Evolutionary conservation across 2,888 invertebrate genomes (phyloP).

Genomic region (Nemoura dubitans): DNA sequence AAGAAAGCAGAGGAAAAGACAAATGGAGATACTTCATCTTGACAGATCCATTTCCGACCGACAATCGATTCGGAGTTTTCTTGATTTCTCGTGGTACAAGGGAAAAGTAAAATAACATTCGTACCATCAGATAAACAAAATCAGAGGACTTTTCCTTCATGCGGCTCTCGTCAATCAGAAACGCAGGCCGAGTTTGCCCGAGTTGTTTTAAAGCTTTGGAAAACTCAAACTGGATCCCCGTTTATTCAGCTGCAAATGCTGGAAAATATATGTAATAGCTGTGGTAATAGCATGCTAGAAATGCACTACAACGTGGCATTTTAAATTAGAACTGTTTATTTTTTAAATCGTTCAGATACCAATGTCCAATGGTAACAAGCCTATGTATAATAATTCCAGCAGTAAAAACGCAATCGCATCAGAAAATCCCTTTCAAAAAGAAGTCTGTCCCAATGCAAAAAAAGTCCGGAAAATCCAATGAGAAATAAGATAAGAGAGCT

Average conservation of each 20-base stretch:
- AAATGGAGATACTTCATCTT: constrained; percentile 37
- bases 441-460: background rate
- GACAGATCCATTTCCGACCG: constrained; percentile 36
- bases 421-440: background rate
- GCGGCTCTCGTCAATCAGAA: background rate
- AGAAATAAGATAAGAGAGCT: constrained; percentile 25
- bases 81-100: constrained; percentile 13
- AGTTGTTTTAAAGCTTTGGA: background rate
- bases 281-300: background rate
- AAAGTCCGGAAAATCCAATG: constrained; percentile 15
- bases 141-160: background rate
- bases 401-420: background rate
- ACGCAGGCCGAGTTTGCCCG: background rate
- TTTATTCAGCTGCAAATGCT: background rate
- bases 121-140: background rate
- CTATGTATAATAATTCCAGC: background rate
- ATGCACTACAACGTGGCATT: background rate
- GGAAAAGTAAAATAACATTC: constrained; percentile 20
- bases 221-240: background rate
- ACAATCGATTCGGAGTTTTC: constrained; percentile 30
- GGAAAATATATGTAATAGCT: background rate
- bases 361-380: background rate
- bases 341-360: background rate
- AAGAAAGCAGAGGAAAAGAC: constrained; percentile 22
- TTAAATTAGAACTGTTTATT: background rate